Conservation (phyloP, 2,888 invertebrate genomes). For the Silvanus unidentatus region DNA sequence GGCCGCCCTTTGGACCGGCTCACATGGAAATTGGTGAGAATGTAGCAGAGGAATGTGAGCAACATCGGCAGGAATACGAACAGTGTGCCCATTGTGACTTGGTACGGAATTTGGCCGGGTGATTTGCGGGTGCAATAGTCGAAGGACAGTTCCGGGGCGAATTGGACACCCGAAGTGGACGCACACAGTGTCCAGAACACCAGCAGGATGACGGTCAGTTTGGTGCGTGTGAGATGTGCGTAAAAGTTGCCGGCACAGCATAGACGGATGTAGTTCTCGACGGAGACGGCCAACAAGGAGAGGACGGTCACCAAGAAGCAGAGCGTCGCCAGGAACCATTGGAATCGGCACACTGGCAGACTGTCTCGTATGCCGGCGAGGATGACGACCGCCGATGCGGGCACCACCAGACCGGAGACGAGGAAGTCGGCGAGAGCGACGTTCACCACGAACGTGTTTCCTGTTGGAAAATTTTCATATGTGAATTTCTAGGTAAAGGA, state of each 20-base stretch:
- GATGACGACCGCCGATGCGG: slow-evolving; percentile 63
- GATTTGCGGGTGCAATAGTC: slow-evolving; percentile 61
- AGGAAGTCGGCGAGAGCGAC: slow-evolving; percentile 67
- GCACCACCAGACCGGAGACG: slow-evolving; percentile 63
- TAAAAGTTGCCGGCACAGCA: slow-evolving; percentile 53
- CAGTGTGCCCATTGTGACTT: slow-evolving; percentile 51
- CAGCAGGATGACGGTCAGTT: slow-evolving; percentile 52
- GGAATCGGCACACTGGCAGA: slow-evolving; percentile 56
- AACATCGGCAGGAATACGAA: slow-evolving; percentile 57
- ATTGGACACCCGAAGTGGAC: slow-evolving; percentile 56
- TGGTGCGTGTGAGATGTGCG: slow-evolving; percentile 44
- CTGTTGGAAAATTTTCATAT: no score
- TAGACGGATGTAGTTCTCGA: slow-evolving; percentile 61
- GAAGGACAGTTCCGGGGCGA: slow-evolving; percentile 56
- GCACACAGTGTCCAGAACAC: slow-evolving; percentile 55
- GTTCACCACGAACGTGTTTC: slow-evolving; percentile 64
- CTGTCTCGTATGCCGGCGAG: slow-evolving; percentile 58
- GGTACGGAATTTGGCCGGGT: slow-evolving; percentile 52
- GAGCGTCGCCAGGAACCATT: slow-evolving; percentile 61
- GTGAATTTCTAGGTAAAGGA: no score
- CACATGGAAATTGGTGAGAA: slow-evolving; percentile 49
- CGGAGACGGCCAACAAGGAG: slow-evolving; percentile 58
- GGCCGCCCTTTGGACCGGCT: slow-evolving; percentile 49
- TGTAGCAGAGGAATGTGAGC: slow-evolving; percentile 52
- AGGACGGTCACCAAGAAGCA: slow-evolving; percentile 62